Base-by-base conservation (phyloP, 2,113 vertebrate species). In the Prinia subflava region DNA sequence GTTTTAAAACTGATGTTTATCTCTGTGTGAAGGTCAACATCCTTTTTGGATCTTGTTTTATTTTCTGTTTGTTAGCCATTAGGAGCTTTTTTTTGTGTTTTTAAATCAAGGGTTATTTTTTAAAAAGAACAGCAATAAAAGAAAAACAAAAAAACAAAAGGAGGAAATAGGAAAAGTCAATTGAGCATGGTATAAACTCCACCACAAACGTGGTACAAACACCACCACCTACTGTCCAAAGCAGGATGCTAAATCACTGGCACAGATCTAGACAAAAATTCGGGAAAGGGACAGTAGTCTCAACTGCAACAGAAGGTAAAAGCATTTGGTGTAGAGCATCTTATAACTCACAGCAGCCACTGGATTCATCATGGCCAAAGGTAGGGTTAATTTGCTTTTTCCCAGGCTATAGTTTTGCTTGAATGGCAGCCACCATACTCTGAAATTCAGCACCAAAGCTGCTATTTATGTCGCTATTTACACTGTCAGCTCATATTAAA, bases 221-320 rank as follows among this genome's bases (percentile, higher is more conserved):
- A 97, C 49, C 89, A 92, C 89, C 94, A 95, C 89, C 92, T 96
- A 77, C 94, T 93, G 91, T 86, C 64, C 80, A 86, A 86, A 90
- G 64, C 33, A 68, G 44, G 47, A 81, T 28, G 52, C 62, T 81
- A 83, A 73, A 94, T 23, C 60, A 47, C 44, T 33, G 41, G 60
- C 46, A 78, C 5, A 56, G 18, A 81, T 28, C 63, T 73, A 63
- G 75, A 22, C 6, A 30, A 86, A 88, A 88, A 74, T 24, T 88
- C 31, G 83, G 44, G 84, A 81, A 88, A 74, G 0, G 0, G 46
- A 59, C 30, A 83, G 42, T 33, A 63, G 11, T 25, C 49, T 69
- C 44, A 80, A 73, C 42, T 60, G 27, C 9, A 8, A 78, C 25
- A 84, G 65, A 73, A 83, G 18, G 25, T 41, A 64, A 74, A 77